Evolutionary conservation across 2,797 vertebrate species (phyloP), one percentile per base, ranked within the genome.

Genomic region (Karalla daura): DNA sequence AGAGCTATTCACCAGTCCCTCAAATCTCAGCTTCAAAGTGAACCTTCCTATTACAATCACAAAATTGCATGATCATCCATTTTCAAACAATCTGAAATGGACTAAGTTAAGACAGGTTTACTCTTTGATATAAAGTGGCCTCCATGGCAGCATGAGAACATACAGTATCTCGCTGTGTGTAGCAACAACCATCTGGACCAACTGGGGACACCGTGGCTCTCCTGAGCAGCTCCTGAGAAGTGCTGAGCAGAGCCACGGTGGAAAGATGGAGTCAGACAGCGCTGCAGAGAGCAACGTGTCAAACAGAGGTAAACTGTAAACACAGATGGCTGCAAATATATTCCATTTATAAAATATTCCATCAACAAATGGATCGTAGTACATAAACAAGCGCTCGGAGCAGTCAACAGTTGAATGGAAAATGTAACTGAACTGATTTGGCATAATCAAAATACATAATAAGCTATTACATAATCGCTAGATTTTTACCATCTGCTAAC

Each of bases 171-270:
- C 32, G 0, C 63, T 37, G 58, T 5, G 12, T 77, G 23, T 63
- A 60, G 60, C 47, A 74, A 68, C 60, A 80, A 66, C 65, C 65
- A 52, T 82, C 62, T 82, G 81, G 55, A 74, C 65, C 36, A 44
- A 78, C 52, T 51, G 62, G 64, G 67, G 50, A 56, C 58, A 53
- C 5, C 2, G 50, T 62, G 62, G 76, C 51, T 74, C 67, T 70
- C 50, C 68, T 52, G 59, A 65, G n/a, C n/a, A n/a, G n/a, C n/a
- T n/a, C n/a, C n/a, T n/a, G n/a, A n/a, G n/a, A n/a, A n/a, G n/a
- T n/a, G n/a, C n/a, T n/a, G n/a, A n/a, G 41, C 46, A 25, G 52
- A 59, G 54, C 49, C 25, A 39, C 17, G 15, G 32, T 60, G 45
- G 32, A 65, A 44, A 59, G 27, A 30, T 6, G 14, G 47, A 49